A percentile compares a stretch with the other conserved stretches of the same genome.
These are phyloP conservation scores for Dreissena rostriformis DNA, from an alignment of 1,140 invertebrate genomes.

Conservation along the genomic window DNA sequence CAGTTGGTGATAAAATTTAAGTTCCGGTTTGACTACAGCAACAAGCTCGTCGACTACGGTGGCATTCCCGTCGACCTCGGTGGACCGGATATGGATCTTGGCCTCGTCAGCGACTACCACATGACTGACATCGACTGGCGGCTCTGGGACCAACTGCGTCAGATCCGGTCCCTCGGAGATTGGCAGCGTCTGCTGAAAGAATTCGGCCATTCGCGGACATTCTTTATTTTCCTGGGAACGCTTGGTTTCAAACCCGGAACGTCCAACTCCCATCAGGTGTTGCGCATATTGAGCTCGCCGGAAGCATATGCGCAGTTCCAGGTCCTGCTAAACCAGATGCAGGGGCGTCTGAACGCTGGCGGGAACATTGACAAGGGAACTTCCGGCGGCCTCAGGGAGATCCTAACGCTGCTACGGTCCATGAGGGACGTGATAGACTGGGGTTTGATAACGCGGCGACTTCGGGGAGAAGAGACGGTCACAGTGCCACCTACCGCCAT, in stretches of 20 bases:
- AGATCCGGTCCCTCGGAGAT: constrained; percentile 1
- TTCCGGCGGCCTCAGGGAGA: constrained; percentile 15
- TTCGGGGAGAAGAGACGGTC: constrained; percentile 9
- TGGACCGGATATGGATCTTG: constrained; percentile 19
- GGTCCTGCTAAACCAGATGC: constrained; percentile 20
- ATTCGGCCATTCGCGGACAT: constrained; percentile 45
- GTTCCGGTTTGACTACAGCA: constrained; percentile 56
- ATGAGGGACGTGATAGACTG: constrained; percentile 50
- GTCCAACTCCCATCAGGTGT: constrained; percentile 30
- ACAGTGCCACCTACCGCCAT: neutral
- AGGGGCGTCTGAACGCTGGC: neutral
- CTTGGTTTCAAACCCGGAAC: constrained; percentile 49
- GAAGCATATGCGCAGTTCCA: constrained; percentile 40
- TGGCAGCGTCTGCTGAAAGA: constrained; percentile 47
- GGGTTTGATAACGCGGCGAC: constrained; percentile 12
- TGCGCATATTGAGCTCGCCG: constrained; percentile 35
- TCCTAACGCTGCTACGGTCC: constrained; percentile 25
- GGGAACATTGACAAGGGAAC: neutral
- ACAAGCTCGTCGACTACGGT: constrained; percentile 29
- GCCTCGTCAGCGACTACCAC: constrained; percentile 34
- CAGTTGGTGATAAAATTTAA: constrained; percentile 62
- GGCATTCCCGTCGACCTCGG: constrained; percentile 35
- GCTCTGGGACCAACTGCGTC: constrained; percentile 28
- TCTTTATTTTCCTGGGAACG: constrained; percentile 42
- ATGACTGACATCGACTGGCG: constrained; percentile 50